Evolutionary conservation across 1,140 invertebrate species (phyloP).

Genomic region (Drosophila nigromelanica): DNA sequence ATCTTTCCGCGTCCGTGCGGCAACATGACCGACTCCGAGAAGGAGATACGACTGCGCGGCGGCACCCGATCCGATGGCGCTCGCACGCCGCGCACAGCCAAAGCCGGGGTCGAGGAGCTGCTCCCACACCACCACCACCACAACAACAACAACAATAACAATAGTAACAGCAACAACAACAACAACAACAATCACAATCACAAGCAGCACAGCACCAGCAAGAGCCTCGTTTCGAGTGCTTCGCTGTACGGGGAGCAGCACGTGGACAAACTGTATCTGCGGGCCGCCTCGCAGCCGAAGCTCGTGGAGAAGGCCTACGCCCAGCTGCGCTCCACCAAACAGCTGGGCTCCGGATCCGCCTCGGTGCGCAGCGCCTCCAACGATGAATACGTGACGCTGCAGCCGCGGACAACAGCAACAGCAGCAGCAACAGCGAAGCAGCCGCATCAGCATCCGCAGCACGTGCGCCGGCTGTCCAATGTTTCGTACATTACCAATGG

Average conservation of each 20-base stretch:
- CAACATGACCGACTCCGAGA: slow-evolving; percentile 90
- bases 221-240: slow-evolving; percentile 15
- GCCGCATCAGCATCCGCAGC: slow-evolving; percentile 44
- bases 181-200: slow-evolving; percentile 36
- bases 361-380: slow-evolving; percentile 62
- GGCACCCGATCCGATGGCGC: slow-evolving; percentile 86
- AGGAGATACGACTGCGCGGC: slow-evolving; percentile 85
- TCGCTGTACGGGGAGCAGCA: slow-evolving; percentile 84
- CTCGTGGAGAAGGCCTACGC: slow-evolving; percentile 80
- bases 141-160: slow-evolving; percentile 48
- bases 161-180: slow-evolving; percentile 7
- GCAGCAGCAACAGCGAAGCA: slow-evolving; percentile 30
- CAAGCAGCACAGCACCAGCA: slow-evolving; percentile 44
- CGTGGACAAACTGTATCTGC: slow-evolving; percentile 88
- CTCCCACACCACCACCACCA: slow-evolving; percentile 83
- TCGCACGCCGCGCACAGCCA: slow-evolving; percentile 80
- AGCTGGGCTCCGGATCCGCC: slow-evolving; percentile 54
- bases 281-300: slow-evolving; percentile 80
- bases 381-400: slow-evolving; percentile 78
- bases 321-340: slow-evolving; percentile 75
- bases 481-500: slow-evolving; percentile 79
- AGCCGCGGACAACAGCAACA: slow-evolving; percentile 19
- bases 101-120: slow-evolving; percentile 73
- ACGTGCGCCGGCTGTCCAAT: slow-evolving; percentile 56
- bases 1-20: slow-evolving; percentile 90